Conservation (phyloP, 2,797 vertebrate species). For the Myoxocephalus aenaeus region DNA sequence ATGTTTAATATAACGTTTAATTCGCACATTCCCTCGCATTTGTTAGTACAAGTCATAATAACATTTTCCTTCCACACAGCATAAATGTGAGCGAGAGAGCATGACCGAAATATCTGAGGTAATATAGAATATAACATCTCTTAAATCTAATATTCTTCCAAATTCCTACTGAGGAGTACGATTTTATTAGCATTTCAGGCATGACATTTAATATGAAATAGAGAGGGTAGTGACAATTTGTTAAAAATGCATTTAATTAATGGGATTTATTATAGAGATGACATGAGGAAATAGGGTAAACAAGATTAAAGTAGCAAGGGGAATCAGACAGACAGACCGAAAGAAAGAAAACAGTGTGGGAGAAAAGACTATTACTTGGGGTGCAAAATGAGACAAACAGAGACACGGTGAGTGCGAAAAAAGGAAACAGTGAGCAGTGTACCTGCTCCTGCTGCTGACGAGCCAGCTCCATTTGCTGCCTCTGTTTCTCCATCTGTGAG, state of each 20-base stretch:
- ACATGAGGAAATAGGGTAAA: slow-evolving; percentile 48
- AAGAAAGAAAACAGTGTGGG: not conserved
- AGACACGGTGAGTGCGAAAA: slow-evolving; percentile 5
- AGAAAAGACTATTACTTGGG: not conserved
- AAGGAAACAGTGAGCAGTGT: slow-evolving; percentile 62
- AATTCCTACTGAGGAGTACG: slow-evolving; percentile 61
- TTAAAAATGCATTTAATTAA: slow-evolving; percentile 57
- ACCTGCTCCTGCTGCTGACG: slow-evolving; percentile 99
- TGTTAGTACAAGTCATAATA: slow-evolving; percentile 84
- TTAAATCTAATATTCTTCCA: slow-evolving; percentile 76
- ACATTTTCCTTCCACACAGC: slow-evolving; percentile 71
- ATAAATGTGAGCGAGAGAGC: slow-evolving; percentile 75
- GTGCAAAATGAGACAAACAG: slow-evolving; percentile 6
- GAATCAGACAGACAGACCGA: not conserved
- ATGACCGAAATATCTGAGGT: slow-evolving; percentile 72
- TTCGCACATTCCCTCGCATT: slow-evolving; percentile 78
- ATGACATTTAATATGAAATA: slow-evolving; percentile 66
- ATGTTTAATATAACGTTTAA: slow-evolving; percentile 82
- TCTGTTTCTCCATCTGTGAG: slow-evolving; percentile 99
- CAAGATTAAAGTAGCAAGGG: slow-evolving; percentile 33
- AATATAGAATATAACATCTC: slow-evolving; percentile 67
- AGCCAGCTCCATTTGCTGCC: slow-evolving; percentile 99
- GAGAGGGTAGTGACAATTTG: slow-evolving; percentile 51
- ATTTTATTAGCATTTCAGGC: slow-evolving; percentile 75
- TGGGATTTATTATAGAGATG: slow-evolving; percentile 41